Evolutionary conservation across 2,113 vertebrate species (phyloP).

Genomic region (Tylochromis polylepis): DNA sequence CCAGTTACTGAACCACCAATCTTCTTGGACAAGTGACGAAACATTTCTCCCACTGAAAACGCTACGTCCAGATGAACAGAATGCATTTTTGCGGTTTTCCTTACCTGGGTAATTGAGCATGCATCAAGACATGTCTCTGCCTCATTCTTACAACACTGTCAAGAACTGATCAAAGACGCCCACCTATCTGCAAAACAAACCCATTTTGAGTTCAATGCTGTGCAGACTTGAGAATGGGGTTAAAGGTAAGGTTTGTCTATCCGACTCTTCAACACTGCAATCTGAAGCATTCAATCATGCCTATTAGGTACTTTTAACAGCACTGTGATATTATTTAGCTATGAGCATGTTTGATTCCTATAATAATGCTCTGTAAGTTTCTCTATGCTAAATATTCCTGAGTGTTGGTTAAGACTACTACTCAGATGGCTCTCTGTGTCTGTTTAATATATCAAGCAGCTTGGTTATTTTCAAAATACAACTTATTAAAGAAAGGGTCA

Average conservation of each 20-base stretch:
- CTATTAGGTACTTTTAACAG: not conserved
- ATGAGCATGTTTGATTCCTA: not conserved
- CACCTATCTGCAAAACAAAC: not conserved
- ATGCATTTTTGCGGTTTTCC: not conserved
- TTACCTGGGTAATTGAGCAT: no score
- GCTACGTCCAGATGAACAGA: accelerated
- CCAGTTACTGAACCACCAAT: not conserved
- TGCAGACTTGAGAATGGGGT: not conserved
- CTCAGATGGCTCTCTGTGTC: not conserved
- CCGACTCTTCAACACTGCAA: not conserved
- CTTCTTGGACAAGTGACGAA: not conserved
- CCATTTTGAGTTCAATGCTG: not conserved
- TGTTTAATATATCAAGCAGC: not conserved
- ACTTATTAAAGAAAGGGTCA: not conserved
- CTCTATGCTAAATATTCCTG: not conserved
- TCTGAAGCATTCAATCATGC: not conserved
- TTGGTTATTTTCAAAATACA: not conserved
- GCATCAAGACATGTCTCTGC: not conserved
- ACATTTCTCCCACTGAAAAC: not conserved
- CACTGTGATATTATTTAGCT: not conserved
- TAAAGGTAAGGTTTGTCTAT: not conserved
- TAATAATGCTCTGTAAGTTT: not conserved
- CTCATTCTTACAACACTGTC: not conserved
- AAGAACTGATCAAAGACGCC: not conserved
- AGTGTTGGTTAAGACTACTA: not conserved